Evolutionary conservation across 2,113 vertebrate genomes (phyloP), one percentile per base, ranked within the genome.

Genomic region (Austrofundulus limnaeus): DNA sequence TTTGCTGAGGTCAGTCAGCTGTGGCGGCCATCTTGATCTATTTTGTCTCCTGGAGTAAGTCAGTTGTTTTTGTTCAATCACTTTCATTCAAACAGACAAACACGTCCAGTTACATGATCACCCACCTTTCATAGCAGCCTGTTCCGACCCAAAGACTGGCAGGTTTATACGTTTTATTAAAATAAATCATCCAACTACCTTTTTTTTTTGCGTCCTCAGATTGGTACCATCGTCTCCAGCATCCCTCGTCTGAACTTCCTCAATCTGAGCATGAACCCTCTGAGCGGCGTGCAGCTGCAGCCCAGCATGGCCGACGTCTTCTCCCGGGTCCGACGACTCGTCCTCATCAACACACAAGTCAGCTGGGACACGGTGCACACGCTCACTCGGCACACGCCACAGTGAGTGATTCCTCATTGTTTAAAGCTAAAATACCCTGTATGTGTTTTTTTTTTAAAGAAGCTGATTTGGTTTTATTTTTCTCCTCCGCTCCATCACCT

Each of bases 251-350:
- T 99, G 92, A 93, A 96, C 87, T 98, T 99, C 89, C 94, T 99
- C 82, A 99, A 99, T 81, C 91, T 99, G 91, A 99, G 96, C 92
- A 97, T 92, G 90, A 99, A 99, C 90, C 97, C 97, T 65, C 93
- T 99, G 89, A 93, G 91, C 55, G 89, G 94, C 54, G 92, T 93
- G 11, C 87, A 91, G 84, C 86, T 98, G 92, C 93, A 96, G 71
- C 92, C 93, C 78, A 89, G 90, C 11, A 91, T 91, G 70, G 95
- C 95, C 0, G 92, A 94, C 28, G 93, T 93, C 31, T 98, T 98
- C 80, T 93, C 93, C 63, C 89, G 93, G 21, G 90, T 99, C 60
- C 93, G 94, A 17, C 94, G 94, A 31, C 95, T 99, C 4, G 96
- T 99, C 63, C 97, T 99, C 75, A 99, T 95, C 88, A 99, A 96